Evolutionary conservation across 2,888 invertebrate genomes (phyloP), one percentile per base, ranked within the genome.

Genomic region (Scaptomyza flava): DNA sequence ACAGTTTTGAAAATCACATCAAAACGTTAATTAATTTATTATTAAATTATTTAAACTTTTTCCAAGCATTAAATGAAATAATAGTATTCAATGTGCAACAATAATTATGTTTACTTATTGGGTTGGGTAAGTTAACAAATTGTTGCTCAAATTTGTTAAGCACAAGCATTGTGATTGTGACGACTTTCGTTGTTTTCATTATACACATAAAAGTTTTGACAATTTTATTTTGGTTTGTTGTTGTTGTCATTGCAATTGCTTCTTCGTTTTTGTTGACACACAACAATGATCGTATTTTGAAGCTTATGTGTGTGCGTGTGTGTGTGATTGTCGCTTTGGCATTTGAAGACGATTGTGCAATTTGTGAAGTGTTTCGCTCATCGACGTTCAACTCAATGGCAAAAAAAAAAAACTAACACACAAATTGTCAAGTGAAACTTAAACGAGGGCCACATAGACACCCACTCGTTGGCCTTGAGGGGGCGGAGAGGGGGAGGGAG

Each of bases 401-500:
- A 74, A 69, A 67, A 67, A 66, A 17, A 17, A 17, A 41, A 17
- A 17, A 1, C 17, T 17, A 17, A 17, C 17, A 41, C 14, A 14
- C 14, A 38, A 41, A 59, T 61, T 52, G 74, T 74, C 70, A 69
- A 74, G 70, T 70, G 74, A 74, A 74, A 74, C 74, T 74, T 33
- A 54, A 33, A 45, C 59, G 42, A 36, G 58, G 62, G 62, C 50
- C 59, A 63, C 31, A 43, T 43, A 69, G 52, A 74, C 74, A 43
- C 73, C 58, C 74, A 58, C 68, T 56, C 11, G 2, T 12, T 42
- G 60, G 68, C 63, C 68, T 63, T 60, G 54, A 14, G 8, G 17
- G 3, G 46, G 6, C 4, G 9, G 3, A 6, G 27, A 31, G 7
- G 14, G 2, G 4, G 7, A 6, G 12, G 12, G 2, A 23, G 23